These are phyloP conservation scores for Acropora yongei DNA, from an alignment of 64 coral and sea anemone species.

Conservation along the genomic window DNA sequence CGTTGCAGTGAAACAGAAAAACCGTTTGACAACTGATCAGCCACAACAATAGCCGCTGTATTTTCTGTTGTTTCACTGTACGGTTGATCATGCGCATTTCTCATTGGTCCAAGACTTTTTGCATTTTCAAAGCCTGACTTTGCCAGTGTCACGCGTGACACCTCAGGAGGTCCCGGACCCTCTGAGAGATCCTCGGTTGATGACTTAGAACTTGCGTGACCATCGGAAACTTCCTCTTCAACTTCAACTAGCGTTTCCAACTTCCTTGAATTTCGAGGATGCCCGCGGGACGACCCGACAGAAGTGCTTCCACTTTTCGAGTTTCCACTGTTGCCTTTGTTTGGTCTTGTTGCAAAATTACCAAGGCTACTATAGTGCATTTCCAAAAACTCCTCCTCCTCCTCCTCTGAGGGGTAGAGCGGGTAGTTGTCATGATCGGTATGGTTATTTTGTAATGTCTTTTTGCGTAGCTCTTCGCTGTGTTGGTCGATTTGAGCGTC, in stretches of 20 bases:
- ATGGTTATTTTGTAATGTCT: constrained; percentile 16
- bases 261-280: constrained; percentile 15
- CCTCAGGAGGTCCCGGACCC: constrained; percentile 4
- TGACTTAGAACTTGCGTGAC: constrained; percentile 25
- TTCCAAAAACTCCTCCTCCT: neutral
- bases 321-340: neutral
- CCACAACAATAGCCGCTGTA: neutral
- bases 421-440: constrained; percentile 12
- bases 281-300: constrained; percentile 6
- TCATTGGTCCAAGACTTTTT: neutral
- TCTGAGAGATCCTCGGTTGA: constrained; percentile 32
- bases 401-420: constrained; percentile 5
- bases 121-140: constrained; percentile 44
- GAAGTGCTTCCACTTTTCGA: neutral
- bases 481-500: constrained; percentile 84
- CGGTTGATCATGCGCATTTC: neutral
- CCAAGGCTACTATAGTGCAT: constrained; percentile 24
- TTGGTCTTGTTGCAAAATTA: neutral
- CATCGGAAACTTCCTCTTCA: constrained; percentile 50
- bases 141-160: constrained; percentile 46
- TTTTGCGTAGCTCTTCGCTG: constrained; percentile 64
- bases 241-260: constrained; percentile 64
- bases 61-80: neutral
- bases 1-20: neutral
- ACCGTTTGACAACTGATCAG: neutral